A percentile compares a stretch with the other conserved stretches of the same genome.
Evolutionary conservation across 2,888 invertebrate genomes (phyloP).

Genomic region (Drosophila kuntzei): DNA sequence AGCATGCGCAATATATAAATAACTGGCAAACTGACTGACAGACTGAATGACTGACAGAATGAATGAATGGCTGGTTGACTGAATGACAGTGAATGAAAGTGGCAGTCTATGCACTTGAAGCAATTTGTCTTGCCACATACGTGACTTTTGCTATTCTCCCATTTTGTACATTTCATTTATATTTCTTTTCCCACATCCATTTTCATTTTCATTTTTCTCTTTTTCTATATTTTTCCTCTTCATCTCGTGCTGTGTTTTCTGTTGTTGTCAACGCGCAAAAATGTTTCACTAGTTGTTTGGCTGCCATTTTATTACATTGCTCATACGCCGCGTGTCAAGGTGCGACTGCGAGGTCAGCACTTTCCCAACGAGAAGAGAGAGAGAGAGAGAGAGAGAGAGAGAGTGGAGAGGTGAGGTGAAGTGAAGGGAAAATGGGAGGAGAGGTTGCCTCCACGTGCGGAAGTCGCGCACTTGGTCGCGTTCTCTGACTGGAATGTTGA

Average conservation of each 20-base stretch:
- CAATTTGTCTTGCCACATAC: constrained; percentile 75
- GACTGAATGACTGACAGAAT: constrained; percentile 42
- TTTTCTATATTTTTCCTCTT: neutral
- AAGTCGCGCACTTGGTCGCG: constrained; percentile 54
- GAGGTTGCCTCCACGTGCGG: constrained; percentile 33
- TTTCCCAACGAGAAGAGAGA: constrained; percentile 27
- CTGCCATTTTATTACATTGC: constrained; percentile 60
- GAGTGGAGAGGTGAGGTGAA: neutral
- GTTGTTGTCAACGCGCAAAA: constrained; percentile 40
- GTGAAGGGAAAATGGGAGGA: neutral
- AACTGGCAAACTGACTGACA: constrained; percentile 52
- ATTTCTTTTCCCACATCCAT: constrained; percentile 20
- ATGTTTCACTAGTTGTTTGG: constrained; percentile 43
- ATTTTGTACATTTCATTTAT: constrained; percentile 39
- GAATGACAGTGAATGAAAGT: constrained; percentile 54
- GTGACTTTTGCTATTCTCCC: constrained; percentile 66
- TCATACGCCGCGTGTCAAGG: constrained; percentile 66
- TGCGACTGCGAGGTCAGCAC: constrained; percentile 69
- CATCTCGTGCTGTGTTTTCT: constrained; percentile 3
- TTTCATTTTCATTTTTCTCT: neutral
- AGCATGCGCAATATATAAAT: constrained; percentile 80
- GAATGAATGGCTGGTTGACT: constrained; percentile 19
- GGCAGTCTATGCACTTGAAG: constrained; percentile 63
- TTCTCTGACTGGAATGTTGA: constrained; percentile 51
- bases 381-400: neutral